These are phyloP conservation scores for Gallinago paraguaiae DNA, from an alignment of 2,113 vertebrate species.

Conservation along the genomic window DNA sequence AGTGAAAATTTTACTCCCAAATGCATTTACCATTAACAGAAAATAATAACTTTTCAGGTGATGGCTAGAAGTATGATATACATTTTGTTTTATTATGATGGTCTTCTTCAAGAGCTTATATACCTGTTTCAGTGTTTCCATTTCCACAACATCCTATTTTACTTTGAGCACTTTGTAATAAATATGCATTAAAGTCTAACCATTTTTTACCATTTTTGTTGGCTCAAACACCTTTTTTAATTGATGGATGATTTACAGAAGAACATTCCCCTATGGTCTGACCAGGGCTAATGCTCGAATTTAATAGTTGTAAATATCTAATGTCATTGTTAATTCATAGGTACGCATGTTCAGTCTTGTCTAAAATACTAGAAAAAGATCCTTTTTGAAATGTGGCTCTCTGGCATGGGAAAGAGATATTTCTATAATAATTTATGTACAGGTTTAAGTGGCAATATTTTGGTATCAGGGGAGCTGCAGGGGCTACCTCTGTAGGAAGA, in stretches of 20 bases:
- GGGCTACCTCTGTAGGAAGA: rapidly evolving
- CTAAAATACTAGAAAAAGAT: neutral
- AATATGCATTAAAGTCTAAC: neutral
- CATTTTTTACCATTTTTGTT: neutral
- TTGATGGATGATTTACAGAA: neutral
- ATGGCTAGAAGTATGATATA: neutral
- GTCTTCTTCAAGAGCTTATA: neutral
- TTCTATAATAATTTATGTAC: neutral
- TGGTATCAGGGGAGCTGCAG: neutral
- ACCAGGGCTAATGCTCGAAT: neutral
- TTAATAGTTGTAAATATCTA: neutral
- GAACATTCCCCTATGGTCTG: neutral
- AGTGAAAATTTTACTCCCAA: neutral
- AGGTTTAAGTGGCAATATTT: neutral
- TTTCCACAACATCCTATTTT: neutral
- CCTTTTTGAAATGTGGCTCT: neutral
- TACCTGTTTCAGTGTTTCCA: neutral
- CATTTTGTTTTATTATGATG: neutral
- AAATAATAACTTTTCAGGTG: neutral
- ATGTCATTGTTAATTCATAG: neutral
- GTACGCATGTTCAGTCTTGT: neutral
- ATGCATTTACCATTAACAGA: neutral
- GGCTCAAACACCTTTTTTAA: neutral
- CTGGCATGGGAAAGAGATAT: neutral
- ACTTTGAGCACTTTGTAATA: neutral